Conservation (phyloP, 1,140 invertebrate genomes). For the Dolichoris vasculosae region DNA sequence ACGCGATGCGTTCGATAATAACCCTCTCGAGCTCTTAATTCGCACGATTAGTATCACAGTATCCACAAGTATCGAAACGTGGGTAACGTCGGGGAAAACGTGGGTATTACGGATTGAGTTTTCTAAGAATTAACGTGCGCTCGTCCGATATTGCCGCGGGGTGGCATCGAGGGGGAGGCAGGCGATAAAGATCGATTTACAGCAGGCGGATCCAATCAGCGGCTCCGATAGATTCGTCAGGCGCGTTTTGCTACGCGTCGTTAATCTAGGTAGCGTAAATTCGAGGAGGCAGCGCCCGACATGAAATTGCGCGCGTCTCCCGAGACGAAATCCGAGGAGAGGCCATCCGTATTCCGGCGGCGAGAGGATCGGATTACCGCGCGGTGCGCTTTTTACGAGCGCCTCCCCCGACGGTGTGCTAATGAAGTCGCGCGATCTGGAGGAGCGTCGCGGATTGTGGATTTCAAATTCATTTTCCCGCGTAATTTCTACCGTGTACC, state of each 20-base stretch:
- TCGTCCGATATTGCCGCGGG: neutral
- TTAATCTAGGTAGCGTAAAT: constrained; percentile 46
- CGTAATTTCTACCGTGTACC: too few relatives aligned
- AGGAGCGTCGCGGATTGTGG: neutral
- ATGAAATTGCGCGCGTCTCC: constrained; percentile 28
- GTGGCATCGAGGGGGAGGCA: neutral
- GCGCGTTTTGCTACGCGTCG: constrained; percentile 6
- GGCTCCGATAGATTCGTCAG: constrained; percentile 39
- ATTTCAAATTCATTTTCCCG: neutral
- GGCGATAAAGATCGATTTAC: constrained; percentile 23
- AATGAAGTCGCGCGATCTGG: constrained; percentile 17
- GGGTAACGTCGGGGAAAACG: neutral
- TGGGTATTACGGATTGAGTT: neutral
- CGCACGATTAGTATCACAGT: neutral
- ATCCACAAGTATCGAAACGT: neutral
- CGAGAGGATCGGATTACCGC: constrained; percentile 28
- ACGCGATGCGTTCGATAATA: neutral
- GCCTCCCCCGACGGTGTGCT: neutral
- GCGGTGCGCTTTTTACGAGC: constrained; percentile 7
- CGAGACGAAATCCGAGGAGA: constrained; percentile 35
- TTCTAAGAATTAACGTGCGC: neutral
- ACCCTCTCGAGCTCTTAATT: neutral
- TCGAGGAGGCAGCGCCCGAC: constrained; percentile 27
- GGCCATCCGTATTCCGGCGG: constrained; percentile 39
- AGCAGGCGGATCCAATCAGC: neutral